Evolutionary conservation across 2,888 invertebrate genomes (phyloP), one percentile per base, ranked within the genome.

Genomic region (Thereva nobilitata): DNA sequence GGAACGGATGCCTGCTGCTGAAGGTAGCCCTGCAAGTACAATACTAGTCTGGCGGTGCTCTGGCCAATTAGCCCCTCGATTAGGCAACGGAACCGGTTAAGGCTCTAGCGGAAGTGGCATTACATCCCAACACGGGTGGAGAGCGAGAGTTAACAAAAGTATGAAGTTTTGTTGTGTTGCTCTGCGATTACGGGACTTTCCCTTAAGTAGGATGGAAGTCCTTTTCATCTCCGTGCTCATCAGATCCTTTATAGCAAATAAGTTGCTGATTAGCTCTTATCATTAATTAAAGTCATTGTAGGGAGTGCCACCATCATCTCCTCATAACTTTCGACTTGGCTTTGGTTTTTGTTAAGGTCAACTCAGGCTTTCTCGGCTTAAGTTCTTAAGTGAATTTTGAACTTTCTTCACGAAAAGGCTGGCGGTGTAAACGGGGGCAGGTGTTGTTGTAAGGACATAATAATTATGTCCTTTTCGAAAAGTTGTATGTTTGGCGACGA

Each of bases 261-360:
- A 35, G 37, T 37, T n/a, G 37, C 10, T 40, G n/a, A 47, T 45
- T 59, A 47, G 8, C 45, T 44, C n/a, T 12, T 37, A 37, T 47
- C 57, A 38, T 59, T 59, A 59, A 59, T 59, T 47, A 59, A 47
- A 23, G 57, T n/a, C 57, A 9, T 40, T 34, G 41, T 40, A 12
- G 41, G 35, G 35, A 23, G 12, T 44, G 44, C 44, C 34, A 6
- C 9, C 57, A 35, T 38, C 4, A 38, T 10, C 35, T 37, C 41
- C 44, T 45, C 45, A 57, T 47, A 50, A 50, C 23, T 50, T 23
- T 50, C 10, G 50, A 50, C 23, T 50, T 50, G 50, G 23, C 35
- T 23, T 34, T 50, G 5, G 7, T 34, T 6, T n/a, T 5, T 10
- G 9, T 50, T 23, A 50, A 6, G 34, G 5, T 50, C 5, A 5